Evolutionary conservation across 2,797 vertebrate species (phyloP).

Genomic region (Sphaeramia orbicularis): DNA sequence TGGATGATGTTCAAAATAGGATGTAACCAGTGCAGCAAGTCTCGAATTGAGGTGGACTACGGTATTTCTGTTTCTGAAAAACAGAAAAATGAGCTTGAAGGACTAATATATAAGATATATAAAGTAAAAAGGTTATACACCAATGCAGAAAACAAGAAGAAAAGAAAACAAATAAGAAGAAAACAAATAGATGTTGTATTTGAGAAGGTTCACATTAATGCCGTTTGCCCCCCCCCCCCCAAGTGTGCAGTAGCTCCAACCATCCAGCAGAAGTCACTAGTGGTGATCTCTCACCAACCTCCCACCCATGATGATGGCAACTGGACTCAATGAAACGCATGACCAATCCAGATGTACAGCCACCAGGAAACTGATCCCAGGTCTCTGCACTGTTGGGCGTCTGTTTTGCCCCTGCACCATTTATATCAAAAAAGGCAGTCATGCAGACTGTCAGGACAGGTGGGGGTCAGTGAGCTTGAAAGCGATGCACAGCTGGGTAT

Average conservation of each 20-base stretch:
- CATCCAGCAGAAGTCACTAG: slow-evolving; percentile 24
- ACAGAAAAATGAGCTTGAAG: too few relatives aligned
- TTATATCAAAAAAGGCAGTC: slow-evolving; percentile 66
- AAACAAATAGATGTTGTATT: background rate
- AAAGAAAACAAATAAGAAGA: too few relatives aligned
- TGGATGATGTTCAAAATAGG: slow-evolving; percentile 26
- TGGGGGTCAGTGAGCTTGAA: slow-evolving; percentile 64
- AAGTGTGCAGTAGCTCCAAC: slow-evolving; percentile 11
- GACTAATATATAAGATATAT: background rate
- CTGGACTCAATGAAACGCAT: slow-evolving; percentile 51
- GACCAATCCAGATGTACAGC: slow-evolving; percentile 35
- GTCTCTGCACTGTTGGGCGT: slow-evolving; percentile 51
- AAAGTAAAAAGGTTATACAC: too few relatives aligned
- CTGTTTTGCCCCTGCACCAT: slow-evolving; percentile 56
- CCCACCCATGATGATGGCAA: slow-evolving; percentile 44
- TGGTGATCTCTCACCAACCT: slow-evolving; percentile 40
- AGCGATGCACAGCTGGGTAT: slow-evolving; percentile 66
- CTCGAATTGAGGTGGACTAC: slow-evolving; percentile 23
- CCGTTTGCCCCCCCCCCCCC: background rate
- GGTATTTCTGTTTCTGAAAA: too few relatives aligned
- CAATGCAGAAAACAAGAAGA: too few relatives aligned
- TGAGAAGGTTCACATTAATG: background rate
- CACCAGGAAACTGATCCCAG: slow-evolving; percentile 51
- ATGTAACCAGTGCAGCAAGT: slow-evolving; percentile 17
- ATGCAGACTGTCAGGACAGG: slow-evolving; percentile 60